Evolutionary conservation across 2,113 vertebrate genomes (phyloP), one percentile per base, ranked within the genome.

Genomic region (Eptesicus fuscus): DNA sequence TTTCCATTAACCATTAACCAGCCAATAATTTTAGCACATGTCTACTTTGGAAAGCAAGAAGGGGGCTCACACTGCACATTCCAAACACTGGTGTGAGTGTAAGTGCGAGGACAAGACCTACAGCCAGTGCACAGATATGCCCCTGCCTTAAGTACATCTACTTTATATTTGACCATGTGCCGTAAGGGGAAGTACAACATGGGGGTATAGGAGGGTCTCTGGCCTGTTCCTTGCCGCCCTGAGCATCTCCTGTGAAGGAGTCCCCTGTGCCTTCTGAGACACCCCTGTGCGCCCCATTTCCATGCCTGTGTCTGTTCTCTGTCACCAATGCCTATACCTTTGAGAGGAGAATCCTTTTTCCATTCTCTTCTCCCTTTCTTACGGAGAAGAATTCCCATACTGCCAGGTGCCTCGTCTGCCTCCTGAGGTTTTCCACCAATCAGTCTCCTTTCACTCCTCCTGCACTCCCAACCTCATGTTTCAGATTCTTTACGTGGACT

Each of bases 191-290:
- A 35, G 13, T 35, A 5, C 83, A 65, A 1, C 30, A 7, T 44
- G 23, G 32, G 51, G n/a, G 5, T 13, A 6, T 0, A 35, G 10
- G 35, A n/a, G 32, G 10, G 30, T 16, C 17, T 42, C 28, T 20
- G n/a, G 32, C 35, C 40, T 0, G 0, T 28, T n/a, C 20, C 40
- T 44, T 17, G n/a, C 25, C 4, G 0, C 4, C 5, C 0, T 61
- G 67, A 30, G 11, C 0, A 2, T 40, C 20, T 70, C 18, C 65
- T 9, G 8, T 23, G 40, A 1, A n/a, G 30, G 37, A 7, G 13
- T 30, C 40, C 37, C 49, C 16, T 7, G 0, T 2, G 0, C 22
- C 25, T 32, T 2, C n/a, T 28, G 3, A 25, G 14, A n/a, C 30
- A 3, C 11, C 59, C 35, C 10, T 7, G 14, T 59, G 32, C 30